These are phyloP conservation scores for Scaptodrosophila lebanonensis DNA, from an alignment of 1,140 invertebrate genomes.

Conservation along the genomic window DNA sequence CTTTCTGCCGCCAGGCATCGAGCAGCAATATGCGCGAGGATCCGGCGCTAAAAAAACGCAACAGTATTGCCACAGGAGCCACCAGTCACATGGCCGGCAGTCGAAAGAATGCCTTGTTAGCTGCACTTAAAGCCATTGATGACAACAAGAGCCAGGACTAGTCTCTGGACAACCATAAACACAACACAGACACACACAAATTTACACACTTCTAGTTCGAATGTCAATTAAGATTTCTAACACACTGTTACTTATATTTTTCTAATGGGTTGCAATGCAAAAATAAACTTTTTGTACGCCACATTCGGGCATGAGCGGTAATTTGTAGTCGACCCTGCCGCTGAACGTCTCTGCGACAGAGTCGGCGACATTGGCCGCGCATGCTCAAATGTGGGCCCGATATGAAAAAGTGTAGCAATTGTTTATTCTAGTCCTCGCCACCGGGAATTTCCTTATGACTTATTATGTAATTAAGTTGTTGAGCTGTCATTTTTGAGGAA, in stretches of 20 bases:
- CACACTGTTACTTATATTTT: constrained; percentile 56
- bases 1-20: constrained; percentile 60
- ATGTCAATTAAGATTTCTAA: constrained; percentile 40
- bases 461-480: no score
- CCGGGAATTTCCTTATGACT: no score
- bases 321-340: no score
- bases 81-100: constrained; percentile 64
- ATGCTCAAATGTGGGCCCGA: no score
- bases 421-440: no score
- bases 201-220: constrained; percentile 18
- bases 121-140: constrained; percentile 82
- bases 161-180: neutral
- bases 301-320: no score
- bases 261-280: constrained; percentile 38
- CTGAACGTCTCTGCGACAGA: no score
- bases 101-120: constrained; percentile 81
- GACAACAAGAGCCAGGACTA: constrained; percentile 66
- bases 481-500: no score
- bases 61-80: constrained; percentile 47
- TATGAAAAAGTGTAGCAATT: no score
- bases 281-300: no score
- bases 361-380: no score
- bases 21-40: constrained; percentile 48
- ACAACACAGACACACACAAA: constrained; percentile 4
- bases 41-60: constrained; percentile 55